phyloP scores from a whole-genome alignment of 2,888 invertebrate genomes.

The Phaedon cochleariae region DNA sequence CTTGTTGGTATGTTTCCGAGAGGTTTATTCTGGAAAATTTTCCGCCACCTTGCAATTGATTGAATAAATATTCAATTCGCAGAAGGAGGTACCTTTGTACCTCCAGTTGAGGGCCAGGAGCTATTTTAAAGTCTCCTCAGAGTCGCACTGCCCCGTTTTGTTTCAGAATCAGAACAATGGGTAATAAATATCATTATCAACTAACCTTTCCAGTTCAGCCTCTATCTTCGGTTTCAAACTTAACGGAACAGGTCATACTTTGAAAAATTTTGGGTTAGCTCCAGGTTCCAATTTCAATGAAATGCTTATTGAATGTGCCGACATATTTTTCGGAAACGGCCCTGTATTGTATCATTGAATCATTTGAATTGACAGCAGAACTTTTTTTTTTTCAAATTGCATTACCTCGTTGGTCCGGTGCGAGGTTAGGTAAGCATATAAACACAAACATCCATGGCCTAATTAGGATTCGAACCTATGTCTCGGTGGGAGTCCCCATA shows the following conservation, averaged over 20 bases:
- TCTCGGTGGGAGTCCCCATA: no score
- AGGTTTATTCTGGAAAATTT: conserved; percentile 3
- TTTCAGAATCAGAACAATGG: conserved; percentile 14
- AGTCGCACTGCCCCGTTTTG: no score
- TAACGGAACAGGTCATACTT: background rate
- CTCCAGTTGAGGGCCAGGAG: conserved; percentile 9
- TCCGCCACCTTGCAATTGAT: no score
- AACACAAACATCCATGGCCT: no score
- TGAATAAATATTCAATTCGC: no score
- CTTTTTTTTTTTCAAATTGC: no score
- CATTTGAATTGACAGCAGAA: background rate
- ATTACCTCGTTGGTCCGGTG: no score
- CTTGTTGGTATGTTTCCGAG: no score
- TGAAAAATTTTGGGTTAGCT: background rate
- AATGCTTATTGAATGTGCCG: background rate
- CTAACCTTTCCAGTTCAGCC: background rate
- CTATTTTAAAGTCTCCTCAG: no score
- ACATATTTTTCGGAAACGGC: background rate
- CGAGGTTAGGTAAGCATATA: no score
- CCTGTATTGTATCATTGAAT: background rate
- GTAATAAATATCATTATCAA: no score
- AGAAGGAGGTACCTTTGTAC: conserved; percentile 1
- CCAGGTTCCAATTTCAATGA: background rate
- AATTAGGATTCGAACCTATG: no score
- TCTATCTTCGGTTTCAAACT: conserved; percentile 5